A percentile compares a stretch with the other conserved stretches of the same genome.
Evolutionary conservation across 2,797 vertebrate genomes (phyloP).

Genomic region (Buphagus erythrorhynchus): DNA sequence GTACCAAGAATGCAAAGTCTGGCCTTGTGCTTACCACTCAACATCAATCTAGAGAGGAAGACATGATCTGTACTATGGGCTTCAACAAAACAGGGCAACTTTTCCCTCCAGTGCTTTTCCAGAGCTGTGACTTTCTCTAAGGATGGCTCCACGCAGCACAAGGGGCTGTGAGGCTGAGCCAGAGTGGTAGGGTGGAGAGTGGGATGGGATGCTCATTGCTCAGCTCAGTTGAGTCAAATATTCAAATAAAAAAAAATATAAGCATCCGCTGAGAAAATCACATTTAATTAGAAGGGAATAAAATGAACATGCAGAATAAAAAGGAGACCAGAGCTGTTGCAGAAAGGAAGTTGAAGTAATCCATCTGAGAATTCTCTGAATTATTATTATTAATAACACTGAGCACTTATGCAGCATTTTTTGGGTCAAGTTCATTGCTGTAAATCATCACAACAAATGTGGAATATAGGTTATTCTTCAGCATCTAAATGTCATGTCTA

Average conservation of each 20-base stretch:
- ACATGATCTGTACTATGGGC: background rate
- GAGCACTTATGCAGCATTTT: background rate
- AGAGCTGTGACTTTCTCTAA: background rate
- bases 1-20: background rate
- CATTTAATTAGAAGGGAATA: conserved; percentile 44
- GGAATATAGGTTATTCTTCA: background rate
- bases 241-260: background rate
- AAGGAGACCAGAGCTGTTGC: background rate
- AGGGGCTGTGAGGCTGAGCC: background rate
- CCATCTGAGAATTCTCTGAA: conserved; percentile 16
- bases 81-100: background rate
- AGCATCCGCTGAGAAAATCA: background rate
- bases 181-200: accelerated
- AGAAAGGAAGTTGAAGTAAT: conserved; percentile 1
- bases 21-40: background rate
- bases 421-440: conserved; percentile 5
- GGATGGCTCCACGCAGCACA: accelerated
- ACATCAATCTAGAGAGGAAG: background rate
- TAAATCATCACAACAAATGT: conserved; percentile 15
- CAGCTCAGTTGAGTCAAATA: conserved; percentile 25
- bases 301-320: conserved; percentile 10
- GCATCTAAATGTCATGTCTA: background rate
- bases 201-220: background rate
- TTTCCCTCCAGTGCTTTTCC: background rate
- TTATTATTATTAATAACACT: background rate